A percentile compares a stretch with the other conserved stretches of the same genome.
Conservation (phyloP, 2,113 vertebrate species). For the Corvus hawaiiensis region DNA sequence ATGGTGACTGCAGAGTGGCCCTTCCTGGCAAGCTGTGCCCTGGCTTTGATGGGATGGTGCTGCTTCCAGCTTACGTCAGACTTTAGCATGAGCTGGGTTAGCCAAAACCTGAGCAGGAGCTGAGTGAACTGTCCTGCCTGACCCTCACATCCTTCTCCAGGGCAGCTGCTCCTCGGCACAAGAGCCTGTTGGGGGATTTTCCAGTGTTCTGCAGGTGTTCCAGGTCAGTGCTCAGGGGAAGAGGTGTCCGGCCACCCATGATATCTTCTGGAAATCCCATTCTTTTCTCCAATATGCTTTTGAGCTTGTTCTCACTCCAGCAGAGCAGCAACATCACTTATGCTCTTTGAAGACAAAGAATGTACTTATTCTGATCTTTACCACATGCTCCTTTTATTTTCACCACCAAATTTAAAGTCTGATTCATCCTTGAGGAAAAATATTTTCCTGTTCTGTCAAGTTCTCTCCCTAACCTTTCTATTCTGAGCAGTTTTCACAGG, state of each 20-base stretch:
- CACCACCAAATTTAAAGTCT: background rate
- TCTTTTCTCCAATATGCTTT: background rate
- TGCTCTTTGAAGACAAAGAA: background rate
- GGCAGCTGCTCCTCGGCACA: background rate
- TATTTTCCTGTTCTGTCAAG: background rate
- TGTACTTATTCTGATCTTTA: background rate
- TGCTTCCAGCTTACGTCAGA: background rate
- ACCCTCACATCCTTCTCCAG: background rate
- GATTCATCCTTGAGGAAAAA: background rate
- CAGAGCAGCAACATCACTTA: background rate
- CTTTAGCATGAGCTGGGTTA: background rate
- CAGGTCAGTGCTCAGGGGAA: background rate
- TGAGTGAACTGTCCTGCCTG: background rate
- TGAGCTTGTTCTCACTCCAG: background rate
- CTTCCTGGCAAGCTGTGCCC: background rate
- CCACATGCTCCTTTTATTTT: background rate
- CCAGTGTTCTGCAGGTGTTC: background rate
- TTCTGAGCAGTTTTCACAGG: background rate
- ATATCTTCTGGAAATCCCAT: background rate
- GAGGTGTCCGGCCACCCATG: background rate
- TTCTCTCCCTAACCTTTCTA: background rate
- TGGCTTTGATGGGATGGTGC: background rate
- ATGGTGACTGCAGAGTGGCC: background rate
- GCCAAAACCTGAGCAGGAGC: background rate
- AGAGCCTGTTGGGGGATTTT: background rate